Base-by-base conservation (phyloP, 2,797 vertebrate genomes). In the Myotis myotis region DNA sequence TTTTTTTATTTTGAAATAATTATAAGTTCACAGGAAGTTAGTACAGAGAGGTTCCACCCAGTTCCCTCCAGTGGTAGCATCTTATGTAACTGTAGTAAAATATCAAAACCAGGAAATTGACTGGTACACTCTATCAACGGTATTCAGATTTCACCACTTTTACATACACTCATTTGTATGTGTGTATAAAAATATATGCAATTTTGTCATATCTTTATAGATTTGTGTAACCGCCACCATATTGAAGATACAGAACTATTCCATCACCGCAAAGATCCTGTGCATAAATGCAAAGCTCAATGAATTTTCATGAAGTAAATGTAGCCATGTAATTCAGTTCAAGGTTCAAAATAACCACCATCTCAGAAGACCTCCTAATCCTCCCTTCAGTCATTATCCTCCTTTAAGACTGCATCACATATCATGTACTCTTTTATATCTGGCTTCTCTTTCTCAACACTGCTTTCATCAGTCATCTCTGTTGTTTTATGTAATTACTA, bases 1-100 rank as follows among this genome's bases (percentile, higher is more conserved):
- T 93, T 38, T 20, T 74, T 92, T 60, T 13, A 79, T 94, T 91
- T 89, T 57, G n/a, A 89, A 95, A 80, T 85, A 91, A 82, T 82
- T 90, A 84, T 33, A 91, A 53, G 68, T 62, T 51, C 15, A 87
- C 64, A 68, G 55, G 88, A 91, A 91, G 28, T 64, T 91, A 91
- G 84, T 55, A 88, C 44, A 91, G 36, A 92, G 51, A 88, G 12
- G 23, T 85, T 76, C 66, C n/a, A 93, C n/a, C 51, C 51, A 66
- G 47, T 81, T 94, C 62, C 19, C 62, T 23, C 23, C 85, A 89
- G 20, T 36, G 51, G 49, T 88, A 72, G n/a, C n/a, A 62, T 85
- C 64, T 75, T 76, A 70, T 25, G 10, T 85, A 93, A 74, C 53
- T 75, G 6, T 60, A 93, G 51, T 51, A 81, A 12, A 68, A 84